A percentile compares a stretch with the other conserved stretches of the same genome.
Conservation (phyloP, 30 jellyfish, hydroid and myxozoan genomes). For the Aurelia coerulea region DNA sequence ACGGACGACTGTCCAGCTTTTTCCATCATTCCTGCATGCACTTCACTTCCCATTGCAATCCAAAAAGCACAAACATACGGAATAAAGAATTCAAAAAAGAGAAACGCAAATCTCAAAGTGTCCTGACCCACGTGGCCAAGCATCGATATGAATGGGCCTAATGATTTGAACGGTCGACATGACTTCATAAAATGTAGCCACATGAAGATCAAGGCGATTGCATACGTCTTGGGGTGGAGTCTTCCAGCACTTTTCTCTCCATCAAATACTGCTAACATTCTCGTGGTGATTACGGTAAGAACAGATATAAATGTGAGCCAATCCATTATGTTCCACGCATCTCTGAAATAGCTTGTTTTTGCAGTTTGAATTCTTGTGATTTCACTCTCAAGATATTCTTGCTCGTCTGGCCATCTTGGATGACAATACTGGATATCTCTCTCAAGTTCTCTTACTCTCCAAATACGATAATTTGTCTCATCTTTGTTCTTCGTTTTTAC, state of each 20-base stretch:
- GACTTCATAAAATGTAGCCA: constrained; percentile 96
- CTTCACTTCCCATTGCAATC: constrained; percentile 85
- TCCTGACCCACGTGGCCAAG: constrained; percentile 93
- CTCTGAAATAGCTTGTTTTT: constrained; percentile 65
- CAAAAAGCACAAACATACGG: constrained; percentile 96
- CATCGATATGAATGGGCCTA: constrained; percentile 98
- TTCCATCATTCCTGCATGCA: constrained; percentile 67
- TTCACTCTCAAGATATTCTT: constrained; percentile 75
- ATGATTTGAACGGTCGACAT: constrained; percentile 90
- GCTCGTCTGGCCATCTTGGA: constrained; percentile 98
- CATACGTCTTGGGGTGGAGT: constrained; percentile 83
- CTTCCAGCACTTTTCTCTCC: constrained; percentile 49
- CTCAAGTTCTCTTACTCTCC: constrained; percentile 80
- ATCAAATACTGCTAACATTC: constrained; percentile 63
- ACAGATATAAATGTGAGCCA: constrained; percentile 85
- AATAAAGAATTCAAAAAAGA: constrained; percentile 90
- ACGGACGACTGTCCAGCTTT: constrained; percentile 69
- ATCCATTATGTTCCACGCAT: constrained; percentile 94
- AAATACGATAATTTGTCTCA: constrained; percentile 44
- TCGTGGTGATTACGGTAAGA: constrained; percentile 70
- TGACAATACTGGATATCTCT: constrained; percentile 91
- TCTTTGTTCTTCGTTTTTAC: constrained; percentile 73
- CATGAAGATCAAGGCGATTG: constrained; percentile 82
- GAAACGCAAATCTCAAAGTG: constrained; percentile 88
- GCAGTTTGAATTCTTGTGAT: constrained; percentile 55